Percentiles rank a stretch among this genome's conserved stretches.
Evolutionary conservation across 92 coral and sea anemone genomes (phyloP).

Genomic region (Heteractis magnifica): DNA sequence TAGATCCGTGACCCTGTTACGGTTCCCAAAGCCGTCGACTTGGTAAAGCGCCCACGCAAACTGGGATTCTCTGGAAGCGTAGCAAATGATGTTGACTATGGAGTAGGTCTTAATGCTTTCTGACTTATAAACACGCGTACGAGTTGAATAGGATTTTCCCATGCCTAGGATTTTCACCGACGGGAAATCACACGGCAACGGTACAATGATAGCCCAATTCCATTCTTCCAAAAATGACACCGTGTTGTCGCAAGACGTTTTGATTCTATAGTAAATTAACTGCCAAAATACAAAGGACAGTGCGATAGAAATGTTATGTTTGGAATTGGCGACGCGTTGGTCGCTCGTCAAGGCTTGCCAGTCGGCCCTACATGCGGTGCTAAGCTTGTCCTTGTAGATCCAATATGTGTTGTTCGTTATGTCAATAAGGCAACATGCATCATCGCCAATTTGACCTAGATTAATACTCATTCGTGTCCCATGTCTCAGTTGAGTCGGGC

Average conservation of each 20-base stretch:
- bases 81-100: slow-evolving; percentile 49
- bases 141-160: slow-evolving; percentile 21
- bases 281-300: slow-evolving; percentile 47
- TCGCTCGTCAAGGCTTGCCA: slow-evolving; percentile 31
- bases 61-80: slow-evolving; percentile 62
- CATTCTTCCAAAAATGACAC: slow-evolving; percentile 43
- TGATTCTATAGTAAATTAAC: slow-evolving; percentile 30
- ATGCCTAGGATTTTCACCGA: slow-evolving; percentile 40
- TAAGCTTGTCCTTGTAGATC: slow-evolving; percentile 48
- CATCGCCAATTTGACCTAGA: slow-evolving; percentile 64
- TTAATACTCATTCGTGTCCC: slow-evolving; percentile 45
- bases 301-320: slow-evolving; percentile 16
- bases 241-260: slow-evolving; percentile 44
- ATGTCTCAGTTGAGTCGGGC: slow-evolving; percentile 45
- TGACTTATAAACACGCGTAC: slow-evolving; percentile 41
- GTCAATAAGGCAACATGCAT: slow-evolving; percentile 72
- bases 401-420: slow-evolving; percentile 63
- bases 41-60: slow-evolving; percentile 53
- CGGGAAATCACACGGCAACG: slow-evolving; percentile 57
- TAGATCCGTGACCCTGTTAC: not conserved
- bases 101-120: slow-evolving; percentile 55
- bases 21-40: slow-evolving; percentile 17
- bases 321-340: slow-evolving; percentile 16
- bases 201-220: slow-evolving; percentile 45
- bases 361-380: slow-evolving; percentile 51